Base-by-base conservation (phyloP, 2,113 vertebrate species). In the Ceratotherium simum region DNA sequence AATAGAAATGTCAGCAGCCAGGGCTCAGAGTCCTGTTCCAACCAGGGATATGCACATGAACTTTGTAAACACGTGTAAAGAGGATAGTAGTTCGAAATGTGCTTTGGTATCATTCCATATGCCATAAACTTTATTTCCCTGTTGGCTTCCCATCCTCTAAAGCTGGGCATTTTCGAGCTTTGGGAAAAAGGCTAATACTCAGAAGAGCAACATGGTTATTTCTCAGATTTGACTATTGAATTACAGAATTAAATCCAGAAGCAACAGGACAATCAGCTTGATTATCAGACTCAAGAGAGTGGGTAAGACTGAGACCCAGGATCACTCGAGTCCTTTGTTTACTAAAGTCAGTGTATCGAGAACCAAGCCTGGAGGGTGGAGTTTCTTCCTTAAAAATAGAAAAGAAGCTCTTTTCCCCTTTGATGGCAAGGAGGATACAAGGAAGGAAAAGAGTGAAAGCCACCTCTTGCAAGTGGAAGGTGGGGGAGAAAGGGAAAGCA, bases 1-100 rank as follows among this genome's bases (percentile, higher is more conserved):
- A 11, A 6, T 0, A 0, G 29, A 46, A 39, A 31, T 20, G 3
- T 36, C 51, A 13, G 4, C 0, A 2, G 42, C 31, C 17, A 8
- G 56, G 60, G 33, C 7, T 17, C n/a, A 17, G 60, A 69, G 31
- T 5, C 8, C 85, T 90, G 29, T 39, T 95, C 10, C 29, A 62
- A 60, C 2, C 5, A 46, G 27, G 29, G 48, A 12, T 21, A 1
- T 6, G 3, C 21, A 13, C 5, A 0, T 8, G 21, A 8, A 14
- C 39, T 69, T 79, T 18, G 56, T 23, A 48, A 83, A 39, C 16
- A 51, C 2, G 0, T 3, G 10, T 13, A 69, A 60, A n/a, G 58
- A n/a, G 69, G 10, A 29, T 8, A 12, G 11, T 33, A 0, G 36
- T 56, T 85, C 42, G 72, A 51, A 73, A 36, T 3, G n/a, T 29